Conservation (phyloP, 2,797 vertebrate species). For the Danio jaintianensis region DNA sequence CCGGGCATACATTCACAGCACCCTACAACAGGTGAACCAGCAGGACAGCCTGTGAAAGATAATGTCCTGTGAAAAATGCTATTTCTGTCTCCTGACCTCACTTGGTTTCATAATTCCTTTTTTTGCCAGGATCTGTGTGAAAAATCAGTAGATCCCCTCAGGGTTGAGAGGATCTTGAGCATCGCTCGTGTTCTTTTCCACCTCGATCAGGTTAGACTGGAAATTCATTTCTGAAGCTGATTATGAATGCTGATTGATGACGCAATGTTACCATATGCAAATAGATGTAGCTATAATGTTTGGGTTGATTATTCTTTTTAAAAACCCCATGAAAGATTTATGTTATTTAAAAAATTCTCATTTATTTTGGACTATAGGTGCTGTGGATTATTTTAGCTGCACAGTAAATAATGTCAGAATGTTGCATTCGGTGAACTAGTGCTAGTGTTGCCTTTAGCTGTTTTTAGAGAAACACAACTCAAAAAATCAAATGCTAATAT, state of each 20-base stretch:
- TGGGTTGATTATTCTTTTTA: neutral
- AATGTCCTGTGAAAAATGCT: neutral
- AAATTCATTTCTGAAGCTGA: neutral
- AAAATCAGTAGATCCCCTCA: neutral
- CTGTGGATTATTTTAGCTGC: too few relatives aligned
- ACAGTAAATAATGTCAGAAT: too few relatives aligned
- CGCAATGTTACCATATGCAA: neutral
- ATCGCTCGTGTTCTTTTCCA: conserved; percentile 89
- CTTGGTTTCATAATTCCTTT: neutral
- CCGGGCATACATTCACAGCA: conserved; percentile 80
- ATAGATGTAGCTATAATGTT: too few relatives aligned
- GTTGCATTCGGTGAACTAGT: too few relatives aligned
- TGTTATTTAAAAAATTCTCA: too few relatives aligned
- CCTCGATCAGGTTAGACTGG: conserved; percentile 87
- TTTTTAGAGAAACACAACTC: too few relatives aligned
- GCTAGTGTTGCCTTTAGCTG: too few relatives aligned
- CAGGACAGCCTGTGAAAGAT: conserved; percentile 17
- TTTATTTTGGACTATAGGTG: too few relatives aligned
- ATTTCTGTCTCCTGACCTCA: conserved; percentile 2
- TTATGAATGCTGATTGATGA: neutral
- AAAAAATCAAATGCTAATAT: too few relatives aligned
- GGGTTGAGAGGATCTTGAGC: conserved; percentile 82
- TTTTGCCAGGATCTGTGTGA: conserved; percentile 34
- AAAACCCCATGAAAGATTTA: too few relatives aligned
- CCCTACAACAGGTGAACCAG: conserved; percentile 72